phyloP scores from a whole-genome alignment of 2,113 vertebrate genomes.

The Myiozetetes cayanensis region DNA sequence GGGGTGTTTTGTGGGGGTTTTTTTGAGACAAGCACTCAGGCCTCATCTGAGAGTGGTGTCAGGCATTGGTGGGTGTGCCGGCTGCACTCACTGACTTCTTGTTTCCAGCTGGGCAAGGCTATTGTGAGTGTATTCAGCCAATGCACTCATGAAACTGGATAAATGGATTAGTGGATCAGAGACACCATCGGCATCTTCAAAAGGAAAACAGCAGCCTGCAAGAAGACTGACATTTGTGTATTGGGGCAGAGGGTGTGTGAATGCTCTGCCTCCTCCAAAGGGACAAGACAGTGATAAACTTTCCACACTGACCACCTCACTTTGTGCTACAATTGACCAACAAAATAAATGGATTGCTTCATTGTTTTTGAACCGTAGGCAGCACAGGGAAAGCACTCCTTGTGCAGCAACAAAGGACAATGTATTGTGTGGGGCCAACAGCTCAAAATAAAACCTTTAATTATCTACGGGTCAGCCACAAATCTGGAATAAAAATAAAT shows the following conservation, averaged over 20 bases:
- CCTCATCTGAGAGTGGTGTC: constrained; percentile 64
- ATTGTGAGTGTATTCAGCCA: constrained; percentile 78
- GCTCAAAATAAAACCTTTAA: constrained; percentile 82
- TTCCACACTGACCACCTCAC: constrained; percentile 80
- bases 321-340: constrained; percentile 77
- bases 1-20: neutral
- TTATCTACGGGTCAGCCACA: constrained; percentile 81
- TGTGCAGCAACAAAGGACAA: constrained; percentile 77
- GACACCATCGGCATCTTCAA: constrained; percentile 80
- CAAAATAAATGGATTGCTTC: constrained; percentile 87
- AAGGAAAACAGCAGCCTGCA: constrained; percentile 78
- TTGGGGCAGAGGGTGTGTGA: constrained; percentile 78
- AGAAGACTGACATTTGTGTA: constrained; percentile 74
- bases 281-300: constrained; percentile 89
- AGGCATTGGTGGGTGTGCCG: constrained; percentile 73
- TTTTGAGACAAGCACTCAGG: constrained; percentile 63
- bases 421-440: constrained; percentile 75
- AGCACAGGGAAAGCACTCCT: constrained; percentile 76
- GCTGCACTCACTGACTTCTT: constrained; percentile 74
- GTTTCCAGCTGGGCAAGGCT: constrained; percentile 76
- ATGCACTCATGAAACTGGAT: constrained; percentile 80
- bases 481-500: constrained; percentile 70
- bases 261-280: constrained; percentile 80
- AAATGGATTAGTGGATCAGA: constrained; percentile 85
- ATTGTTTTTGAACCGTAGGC: constrained; percentile 79